These are phyloP conservation scores for Homalodisca vitripennis DNA, from an alignment of 1,140 invertebrate genomes.

Conservation along the genomic window DNA sequence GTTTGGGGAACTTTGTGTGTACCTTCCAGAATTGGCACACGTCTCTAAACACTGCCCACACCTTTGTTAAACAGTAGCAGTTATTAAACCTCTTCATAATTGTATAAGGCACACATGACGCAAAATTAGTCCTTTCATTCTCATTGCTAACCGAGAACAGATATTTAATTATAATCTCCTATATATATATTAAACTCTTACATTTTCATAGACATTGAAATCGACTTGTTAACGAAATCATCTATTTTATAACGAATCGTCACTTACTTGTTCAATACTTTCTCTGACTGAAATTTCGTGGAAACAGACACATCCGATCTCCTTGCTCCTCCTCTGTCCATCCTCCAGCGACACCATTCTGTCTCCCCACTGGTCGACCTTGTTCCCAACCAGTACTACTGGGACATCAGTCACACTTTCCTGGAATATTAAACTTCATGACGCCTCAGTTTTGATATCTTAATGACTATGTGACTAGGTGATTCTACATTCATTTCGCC, in stretches of 20 bases:
- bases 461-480: no score
- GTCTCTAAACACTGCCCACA: conserved; percentile 65
- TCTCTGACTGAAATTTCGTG: conserved; percentile 82
- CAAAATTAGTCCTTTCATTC: no score
- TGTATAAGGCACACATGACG: background rate
- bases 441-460: no score
- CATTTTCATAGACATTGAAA: no score
- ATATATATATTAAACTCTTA: no score
- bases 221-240: no score
- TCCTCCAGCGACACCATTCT: conserved; percentile 73
- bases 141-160: no score
- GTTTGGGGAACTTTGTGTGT: conserved; percentile 60
- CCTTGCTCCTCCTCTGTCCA: conserved; percentile 66
- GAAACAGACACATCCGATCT: conserved; percentile 78
- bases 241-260: no score
- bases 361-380: conserved; percentile 70
- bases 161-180: no score
- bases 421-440: conserved; percentile 46
- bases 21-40: conserved; percentile 66
- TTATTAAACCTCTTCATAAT: background rate
- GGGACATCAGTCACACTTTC: conserved; percentile 60
- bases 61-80: conserved; percentile 49
- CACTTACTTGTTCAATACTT: conserved; percentile 68
- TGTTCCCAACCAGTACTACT: conserved; percentile 79
- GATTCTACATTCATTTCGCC: no score